Base-by-base conservation (phyloP, 2,113 vertebrate genomes). In the Onychorhynchus coronatus region DNA sequence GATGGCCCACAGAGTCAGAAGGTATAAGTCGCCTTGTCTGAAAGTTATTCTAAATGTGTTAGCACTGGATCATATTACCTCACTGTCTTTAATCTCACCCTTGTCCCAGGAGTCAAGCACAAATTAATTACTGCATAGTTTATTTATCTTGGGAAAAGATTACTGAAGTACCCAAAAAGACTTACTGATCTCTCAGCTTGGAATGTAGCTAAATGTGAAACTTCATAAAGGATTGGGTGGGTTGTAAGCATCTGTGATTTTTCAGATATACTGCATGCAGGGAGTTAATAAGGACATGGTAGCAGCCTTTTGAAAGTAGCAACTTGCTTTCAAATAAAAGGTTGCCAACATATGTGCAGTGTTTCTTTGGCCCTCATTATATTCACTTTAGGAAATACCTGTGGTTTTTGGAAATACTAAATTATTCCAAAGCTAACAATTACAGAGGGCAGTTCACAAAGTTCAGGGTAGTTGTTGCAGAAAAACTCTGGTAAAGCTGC, bases 1-100 rank as follows among this genome's bases (percentile, higher is more conserved):
- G 99, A 99, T 19, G 99, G 98, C 8, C 98, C 98, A 46, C 98
- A 98, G 70, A 99, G 97, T 96, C 99, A 99, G 96, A 99, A 98
- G 99, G 99, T 99, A 97, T 66, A 76, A 65, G 72, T 12, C 0
- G 0, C 3, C 2, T 77, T 74, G 56, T 50, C 44, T 74, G 88
- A 93, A 86, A 52, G 79, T 79, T 59, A 25, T 52, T 80, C 28
- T 49, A 19, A 76, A 27, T 23, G 41, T 66, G 28, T 72, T 75
- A 61, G 56, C 22, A 3, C 62, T 65, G 50, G 21, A 15, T 91
- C 24, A 1, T 20, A 4, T 87, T 87, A 68, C 50, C 30, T 72
- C 28, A 19, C 41, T 62, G 37, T 66, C 0, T 1, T 66, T 93
- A 77, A 86, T 93, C 41, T 30, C 37, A 82, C 31, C n/a, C 15